A percentile compares a stretch with the other conserved stretches of the same genome.
Evolutionary conservation across 2,113 vertebrate species (phyloP).

Genomic region (Halichoeres trimaculatus): DNA sequence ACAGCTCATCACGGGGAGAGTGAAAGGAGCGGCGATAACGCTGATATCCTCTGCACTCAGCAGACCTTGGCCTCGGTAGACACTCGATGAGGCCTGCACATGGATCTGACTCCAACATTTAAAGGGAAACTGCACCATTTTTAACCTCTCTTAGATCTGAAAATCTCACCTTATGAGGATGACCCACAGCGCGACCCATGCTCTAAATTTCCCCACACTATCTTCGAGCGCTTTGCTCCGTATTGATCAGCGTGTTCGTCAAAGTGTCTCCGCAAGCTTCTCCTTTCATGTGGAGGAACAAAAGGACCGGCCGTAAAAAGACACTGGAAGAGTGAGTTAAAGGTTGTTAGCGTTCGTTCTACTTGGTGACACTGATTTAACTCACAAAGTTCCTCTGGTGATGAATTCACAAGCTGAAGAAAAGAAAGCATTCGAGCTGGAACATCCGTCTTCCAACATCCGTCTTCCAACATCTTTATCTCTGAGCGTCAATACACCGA

Average conservation of each 20-base stretch:
- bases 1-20: constrained; percentile 92
- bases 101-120: constrained; percentile 42
- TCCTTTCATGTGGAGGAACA: constrained; percentile 70
- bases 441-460: constrained; percentile 54
- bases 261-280: constrained; percentile 56
- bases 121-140: not conserved
- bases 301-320: constrained; percentile 62
- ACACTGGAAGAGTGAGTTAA: constrained; percentile 62
- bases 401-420: constrained; percentile 41
- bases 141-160: too few species aligned
- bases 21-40: constrained; percentile 89
- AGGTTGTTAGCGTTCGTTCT: constrained; percentile 46
- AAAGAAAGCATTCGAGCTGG: constrained; percentile 7
- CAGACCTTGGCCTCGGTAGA: constrained; percentile 88
- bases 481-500: constrained; percentile 31
- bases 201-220: constrained; percentile 44
- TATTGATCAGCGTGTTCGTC: constrained; percentile 79
- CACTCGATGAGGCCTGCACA: constrained; percentile 37
- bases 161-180: not conserved
- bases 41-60: constrained; percentile 93
- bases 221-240: constrained; percentile 57
- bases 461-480: constrained; percentile 56
- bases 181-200: constrained; percentile 46
- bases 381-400: constrained; percentile 33
- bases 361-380: constrained; percentile 58